phyloP scores from a whole-genome alignment of 2,888 invertebrate genomes.

The Drosophila barbarae region DNA sequence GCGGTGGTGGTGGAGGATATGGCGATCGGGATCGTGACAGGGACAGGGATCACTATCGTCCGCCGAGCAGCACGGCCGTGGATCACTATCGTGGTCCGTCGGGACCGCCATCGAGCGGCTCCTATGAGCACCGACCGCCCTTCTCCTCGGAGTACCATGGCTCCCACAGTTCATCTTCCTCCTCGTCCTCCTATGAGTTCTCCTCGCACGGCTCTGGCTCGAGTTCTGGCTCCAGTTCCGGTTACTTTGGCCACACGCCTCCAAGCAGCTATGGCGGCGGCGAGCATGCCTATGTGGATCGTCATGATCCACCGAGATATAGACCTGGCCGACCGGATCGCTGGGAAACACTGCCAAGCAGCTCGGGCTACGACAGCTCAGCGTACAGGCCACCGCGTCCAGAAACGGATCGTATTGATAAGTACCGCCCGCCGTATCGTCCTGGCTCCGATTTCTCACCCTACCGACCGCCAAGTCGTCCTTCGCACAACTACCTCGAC shows the following conservation, averaged over 20 bases:
- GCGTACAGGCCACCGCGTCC: slow-evolving; percentile 65
- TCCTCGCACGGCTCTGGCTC: slow-evolving; percentile 65
- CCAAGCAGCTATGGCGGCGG: slow-evolving; percentile 77
- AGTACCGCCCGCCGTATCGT: slow-evolving; percentile 75
- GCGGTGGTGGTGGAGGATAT: slow-evolving; percentile 56
- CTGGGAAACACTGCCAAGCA: slow-evolving; percentile 77
- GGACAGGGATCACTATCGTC: slow-evolving; percentile 65
- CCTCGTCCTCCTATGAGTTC: slow-evolving; percentile 71
- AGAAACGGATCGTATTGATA: slow-evolving; percentile 69
- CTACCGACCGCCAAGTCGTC: slow-evolving; percentile 67
- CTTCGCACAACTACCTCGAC: slow-evolving; percentile 75
- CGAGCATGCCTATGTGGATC: slow-evolving; percentile 73
- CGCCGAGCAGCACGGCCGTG: slow-evolving; percentile 69
- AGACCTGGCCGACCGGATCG: slow-evolving; percentile 68
- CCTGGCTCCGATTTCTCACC: slow-evolving; percentile 75
- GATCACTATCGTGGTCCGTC: slow-evolving; percentile 76
- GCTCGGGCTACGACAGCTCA: slow-evolving; percentile 74
- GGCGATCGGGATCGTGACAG: slow-evolving; percentile 34
- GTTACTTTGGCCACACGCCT: slow-evolving; percentile 75
- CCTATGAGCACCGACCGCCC: slow-evolving; percentile 71
- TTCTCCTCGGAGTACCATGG: slow-evolving; percentile 72
- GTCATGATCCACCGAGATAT: slow-evolving; percentile 75
- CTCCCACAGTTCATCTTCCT: slow-evolving; percentile 49
- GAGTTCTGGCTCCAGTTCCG: slow-evolving; percentile 42
- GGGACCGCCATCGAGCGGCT: slow-evolving; percentile 60